Conservation (phyloP, 2,113 vertebrate genomes). For the Petrocephalus zakoni region DNA sequence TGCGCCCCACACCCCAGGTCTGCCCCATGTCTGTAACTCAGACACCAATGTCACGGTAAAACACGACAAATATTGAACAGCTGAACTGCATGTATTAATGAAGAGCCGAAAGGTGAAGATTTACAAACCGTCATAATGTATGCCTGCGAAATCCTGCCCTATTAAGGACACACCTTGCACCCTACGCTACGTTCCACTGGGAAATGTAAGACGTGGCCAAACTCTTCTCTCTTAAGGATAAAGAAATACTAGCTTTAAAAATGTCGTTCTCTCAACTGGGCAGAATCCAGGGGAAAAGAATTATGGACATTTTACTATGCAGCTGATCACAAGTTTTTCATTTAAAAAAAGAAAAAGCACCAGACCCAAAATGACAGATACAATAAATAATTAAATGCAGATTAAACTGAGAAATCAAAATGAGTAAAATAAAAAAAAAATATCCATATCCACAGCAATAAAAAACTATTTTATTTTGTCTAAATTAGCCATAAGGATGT, state of each 20-base stretch:
- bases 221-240: constrained; percentile 25
- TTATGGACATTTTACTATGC: background rate
- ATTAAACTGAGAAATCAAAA: background rate
- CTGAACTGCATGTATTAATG: constrained; percentile 59
- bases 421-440: background rate
- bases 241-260: background rate
- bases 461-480: background rate
- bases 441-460: background rate
- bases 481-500: background rate
- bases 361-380: background rate
- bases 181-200: constrained; percentile 45
- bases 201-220: constrained; percentile 55
- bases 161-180: constrained; percentile 55
- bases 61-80: constrained; percentile 57
- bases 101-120: constrained; percentile 61
- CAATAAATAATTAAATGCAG: background rate
- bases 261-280: background rate
- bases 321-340: background rate
- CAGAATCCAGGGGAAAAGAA: background rate
- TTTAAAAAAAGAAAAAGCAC: background rate
- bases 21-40: background rate
- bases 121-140: constrained; percentile 68
- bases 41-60: constrained; percentile 44
- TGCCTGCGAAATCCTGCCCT: constrained; percentile 66
- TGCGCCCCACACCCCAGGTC: background rate